Percentiles rank a stretch among this genome's conserved stretches.
Evolutionary conservation across 2,888 invertebrate genomes (phyloP).

Genomic region (Tortrix viridana): DNA sequence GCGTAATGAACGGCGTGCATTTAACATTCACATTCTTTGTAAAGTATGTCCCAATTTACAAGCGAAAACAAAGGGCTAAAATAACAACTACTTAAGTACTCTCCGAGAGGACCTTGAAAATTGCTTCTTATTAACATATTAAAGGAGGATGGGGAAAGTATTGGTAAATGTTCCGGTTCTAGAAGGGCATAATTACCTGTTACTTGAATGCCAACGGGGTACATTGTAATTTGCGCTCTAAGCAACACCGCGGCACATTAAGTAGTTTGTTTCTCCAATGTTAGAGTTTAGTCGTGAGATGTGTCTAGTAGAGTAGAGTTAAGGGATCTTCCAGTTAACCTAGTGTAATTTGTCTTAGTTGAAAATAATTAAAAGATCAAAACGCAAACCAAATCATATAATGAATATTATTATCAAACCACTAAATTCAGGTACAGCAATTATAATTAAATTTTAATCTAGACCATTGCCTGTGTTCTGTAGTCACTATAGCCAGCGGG

Average conservation of each 20-base stretch:
- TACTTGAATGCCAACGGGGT: constrained; percentile 51
- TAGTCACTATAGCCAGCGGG: constrained; percentile 3
- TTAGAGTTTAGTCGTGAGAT: constrained; percentile 15
- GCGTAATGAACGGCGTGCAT: too few relatives aligned
- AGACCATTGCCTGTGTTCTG: constrained; percentile 5
- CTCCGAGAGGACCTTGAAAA: constrained; percentile 1
- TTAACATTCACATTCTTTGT: too few relatives aligned
- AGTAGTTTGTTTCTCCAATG: constrained; percentile 17
- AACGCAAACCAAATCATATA: neutral
- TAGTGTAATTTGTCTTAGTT: too few relatives aligned
- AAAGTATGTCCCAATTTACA: too few relatives aligned
- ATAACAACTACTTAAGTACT: too few relatives aligned
- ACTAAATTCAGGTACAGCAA: neutral
- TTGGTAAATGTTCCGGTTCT: constrained; percentile 48
- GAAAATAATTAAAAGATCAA: too few relatives aligned
- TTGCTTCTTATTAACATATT: constrained; percentile 41
- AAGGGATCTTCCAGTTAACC: neutral
- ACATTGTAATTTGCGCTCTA: constrained; percentile 55
- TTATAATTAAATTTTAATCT: neutral
- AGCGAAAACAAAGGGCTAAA: too few relatives aligned
- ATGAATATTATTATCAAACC: neutral
- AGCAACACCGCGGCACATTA: constrained; percentile 27
- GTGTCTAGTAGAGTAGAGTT: neutral
- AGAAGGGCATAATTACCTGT: constrained; percentile 45
- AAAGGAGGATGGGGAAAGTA: constrained; percentile 40